Percentiles rank a stretch among this genome's conserved stretches.
These are phyloP conservation scores for Ectemnius continuus DNA, from an alignment of 2,888 invertebrate species.

Conservation along the genomic window DNA sequence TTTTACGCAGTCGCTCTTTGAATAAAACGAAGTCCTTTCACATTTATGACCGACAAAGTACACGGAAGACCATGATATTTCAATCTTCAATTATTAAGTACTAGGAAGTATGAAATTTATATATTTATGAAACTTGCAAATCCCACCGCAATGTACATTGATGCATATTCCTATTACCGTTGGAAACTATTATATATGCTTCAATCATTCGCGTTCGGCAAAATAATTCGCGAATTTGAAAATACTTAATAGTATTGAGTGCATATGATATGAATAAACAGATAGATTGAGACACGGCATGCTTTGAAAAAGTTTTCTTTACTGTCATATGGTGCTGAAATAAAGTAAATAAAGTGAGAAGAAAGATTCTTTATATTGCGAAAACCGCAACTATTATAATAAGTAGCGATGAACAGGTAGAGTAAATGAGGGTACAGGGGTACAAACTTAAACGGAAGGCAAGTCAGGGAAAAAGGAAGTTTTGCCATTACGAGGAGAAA, in stretches of 20 bases:
- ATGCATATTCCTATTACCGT: constrained; percentile 28
- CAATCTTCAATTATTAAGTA: no score
- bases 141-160: constrained; percentile 8
- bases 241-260: constrained; percentile 15
- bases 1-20: no score
- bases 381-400: constrained; percentile 43
- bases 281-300: constrained; percentile 4
- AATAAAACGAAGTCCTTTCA: no score
- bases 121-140: no score
- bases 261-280: constrained; percentile 10
- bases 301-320: neutral
- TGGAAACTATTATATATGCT: neutral
- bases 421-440: constrained; percentile 16
- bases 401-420: constrained; percentile 18
- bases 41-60: no score
- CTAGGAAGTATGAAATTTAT: no score
- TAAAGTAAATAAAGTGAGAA: constrained; percentile 28
- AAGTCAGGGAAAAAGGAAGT: constrained; percentile 14
- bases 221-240: constrained; percentile 12
- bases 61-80: no score
- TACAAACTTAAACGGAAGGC: constrained; percentile 37
- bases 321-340: constrained; percentile 60
- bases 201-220: no score
- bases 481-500: constrained; percentile 23
- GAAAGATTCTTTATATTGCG: constrained; percentile 26